A percentile compares a stretch with the other conserved stretches of the same genome.
These are phyloP conservation scores for Deroplatys truncata DNA, from an alignment of 2,888 invertebrate species.

Conservation along the genomic window DNA sequence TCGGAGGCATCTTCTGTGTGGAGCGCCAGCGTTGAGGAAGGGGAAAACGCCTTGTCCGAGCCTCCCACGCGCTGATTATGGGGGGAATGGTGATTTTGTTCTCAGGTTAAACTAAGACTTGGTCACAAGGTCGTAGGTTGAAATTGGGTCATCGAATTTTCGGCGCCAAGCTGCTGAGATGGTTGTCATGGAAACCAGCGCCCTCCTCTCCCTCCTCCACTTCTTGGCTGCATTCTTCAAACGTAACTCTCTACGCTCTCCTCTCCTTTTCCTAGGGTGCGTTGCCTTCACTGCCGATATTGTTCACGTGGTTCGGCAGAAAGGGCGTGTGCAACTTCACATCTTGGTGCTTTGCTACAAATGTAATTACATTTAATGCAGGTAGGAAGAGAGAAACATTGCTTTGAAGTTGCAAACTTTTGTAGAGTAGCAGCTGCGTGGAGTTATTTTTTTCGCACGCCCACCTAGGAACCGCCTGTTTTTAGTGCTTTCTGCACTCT, in stretches of 20 bases:
- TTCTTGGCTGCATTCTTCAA: neutral
- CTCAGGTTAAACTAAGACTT: neutral
- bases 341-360: too few relatives aligned
- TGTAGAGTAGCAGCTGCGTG: too few relatives aligned
- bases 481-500: too few relatives aligned
- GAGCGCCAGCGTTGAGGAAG: too few relatives aligned
- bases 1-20: too few relatives aligned
- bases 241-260: neutral
- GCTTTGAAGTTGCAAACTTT: too few relatives aligned
- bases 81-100: neutral
- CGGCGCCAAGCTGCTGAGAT: neutral
- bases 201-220: neutral
- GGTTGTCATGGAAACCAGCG: conserved; percentile 3
- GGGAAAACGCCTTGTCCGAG: neutral
- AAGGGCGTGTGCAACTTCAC: neutral
- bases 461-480: too few relatives aligned
- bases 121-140: neutral
- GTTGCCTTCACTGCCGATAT: neutral
- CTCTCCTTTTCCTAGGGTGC: neutral
- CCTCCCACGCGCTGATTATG: neutral
- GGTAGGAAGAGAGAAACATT: too few relatives aligned
- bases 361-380: too few relatives aligned
- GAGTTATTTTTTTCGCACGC: too few relatives aligned
- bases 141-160: conserved; percentile 15
- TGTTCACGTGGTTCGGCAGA: neutral